These are phyloP conservation scores for Poecilia wingei DNA, from an alignment of 2,797 vertebrate species.

Conservation along the genomic window DNA sequence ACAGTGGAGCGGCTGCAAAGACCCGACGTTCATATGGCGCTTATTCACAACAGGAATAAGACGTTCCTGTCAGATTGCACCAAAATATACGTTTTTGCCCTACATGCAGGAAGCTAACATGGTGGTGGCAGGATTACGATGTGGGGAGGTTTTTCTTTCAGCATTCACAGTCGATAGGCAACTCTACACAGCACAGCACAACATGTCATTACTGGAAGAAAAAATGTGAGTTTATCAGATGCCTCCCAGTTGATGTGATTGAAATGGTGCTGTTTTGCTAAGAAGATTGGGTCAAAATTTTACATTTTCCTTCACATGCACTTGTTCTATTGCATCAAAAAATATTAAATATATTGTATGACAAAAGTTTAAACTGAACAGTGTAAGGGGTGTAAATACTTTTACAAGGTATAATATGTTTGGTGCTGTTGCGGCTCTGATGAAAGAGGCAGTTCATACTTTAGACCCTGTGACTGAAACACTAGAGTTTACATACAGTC, in stretches of 20 bases:
- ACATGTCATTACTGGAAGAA: not conserved
- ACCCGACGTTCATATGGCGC: not conserved
- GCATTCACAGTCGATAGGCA: not conserved
- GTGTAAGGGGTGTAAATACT: not conserved
- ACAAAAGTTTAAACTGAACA: not conserved
- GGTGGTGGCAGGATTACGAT: not conserved
- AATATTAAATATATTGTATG: not conserved
- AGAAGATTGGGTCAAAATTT: not conserved
- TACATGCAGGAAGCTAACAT: not conserved
- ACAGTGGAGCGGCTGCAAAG: not conserved
- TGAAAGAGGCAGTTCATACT: conserved; percentile 37
- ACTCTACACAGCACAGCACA: not conserved
- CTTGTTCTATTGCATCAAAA: not conserved
- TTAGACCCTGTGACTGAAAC: conserved; percentile 39
- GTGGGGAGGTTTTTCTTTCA: not conserved
- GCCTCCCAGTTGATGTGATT: not conserved
- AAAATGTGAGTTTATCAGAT: not conserved
- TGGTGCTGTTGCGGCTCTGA: conserved; percentile 9
- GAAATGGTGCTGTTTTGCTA: not conserved
- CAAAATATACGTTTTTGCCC: not conserved
- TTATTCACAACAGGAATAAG: not conserved
- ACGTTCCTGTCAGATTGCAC: not conserved
- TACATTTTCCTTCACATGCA: not conserved
- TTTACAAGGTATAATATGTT: not conserved
- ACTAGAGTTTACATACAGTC: conserved; percentile 26